Conservation (phyloP, 2,797 vertebrate species). For the Manis crassicaudata region DNA sequence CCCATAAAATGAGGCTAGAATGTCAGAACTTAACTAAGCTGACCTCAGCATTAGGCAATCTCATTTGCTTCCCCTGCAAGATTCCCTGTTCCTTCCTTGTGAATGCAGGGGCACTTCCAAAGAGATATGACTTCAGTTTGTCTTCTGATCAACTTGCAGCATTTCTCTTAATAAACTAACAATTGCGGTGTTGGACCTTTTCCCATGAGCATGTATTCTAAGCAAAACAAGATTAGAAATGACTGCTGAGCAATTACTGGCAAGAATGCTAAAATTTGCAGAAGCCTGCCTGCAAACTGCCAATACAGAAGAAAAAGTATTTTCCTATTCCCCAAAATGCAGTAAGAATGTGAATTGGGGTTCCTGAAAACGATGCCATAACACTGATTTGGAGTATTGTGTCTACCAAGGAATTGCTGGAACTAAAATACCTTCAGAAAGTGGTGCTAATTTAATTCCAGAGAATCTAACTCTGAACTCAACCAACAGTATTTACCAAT, state of each 20-base stretch:
- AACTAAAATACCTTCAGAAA: slow-evolving; percentile 27
- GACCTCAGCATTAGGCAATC: neutral
- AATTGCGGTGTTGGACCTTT: slow-evolving; percentile 19
- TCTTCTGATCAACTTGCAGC: neutral
- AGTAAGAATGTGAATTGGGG: neutral
- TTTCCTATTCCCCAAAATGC: slow-evolving; percentile 25
- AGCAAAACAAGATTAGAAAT: slow-evolving; percentile 61
- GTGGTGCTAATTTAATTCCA: neutral
- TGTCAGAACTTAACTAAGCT: slow-evolving; percentile 29
- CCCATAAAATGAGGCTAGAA: neutral
- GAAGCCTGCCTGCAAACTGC: neutral
- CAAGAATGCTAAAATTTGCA: neutral
- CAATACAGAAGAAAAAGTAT: neutral
- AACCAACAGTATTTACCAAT: neutral
- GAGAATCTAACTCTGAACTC: neutral
- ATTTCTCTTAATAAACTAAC: slow-evolving; percentile 31
- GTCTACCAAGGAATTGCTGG: neutral
- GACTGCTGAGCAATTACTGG: slow-evolving; percentile 26
- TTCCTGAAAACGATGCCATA: slow-evolving; percentile 26
- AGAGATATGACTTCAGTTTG: neutral
- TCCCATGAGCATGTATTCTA: slow-evolving; percentile 14
- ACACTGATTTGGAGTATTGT: neutral
- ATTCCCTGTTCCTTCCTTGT: neutral
- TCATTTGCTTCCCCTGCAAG: neutral
- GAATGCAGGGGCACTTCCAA: neutral